These are phyloP conservation scores for Bombus confusus DNA, from an alignment of 1,140 invertebrate genomes.

Conservation along the genomic window DNA sequence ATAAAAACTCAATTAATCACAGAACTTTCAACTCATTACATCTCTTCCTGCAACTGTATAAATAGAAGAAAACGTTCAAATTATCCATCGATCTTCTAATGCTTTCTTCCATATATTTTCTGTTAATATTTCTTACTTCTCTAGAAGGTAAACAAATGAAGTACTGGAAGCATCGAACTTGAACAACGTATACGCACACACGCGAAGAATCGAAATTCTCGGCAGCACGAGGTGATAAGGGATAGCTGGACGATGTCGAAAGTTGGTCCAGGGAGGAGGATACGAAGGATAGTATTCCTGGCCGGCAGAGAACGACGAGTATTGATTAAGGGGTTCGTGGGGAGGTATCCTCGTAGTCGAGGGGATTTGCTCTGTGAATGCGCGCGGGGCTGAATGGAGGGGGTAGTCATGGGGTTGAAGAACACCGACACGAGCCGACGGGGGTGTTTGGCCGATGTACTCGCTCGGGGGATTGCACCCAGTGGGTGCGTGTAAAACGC, in stretches of 20 bases:
- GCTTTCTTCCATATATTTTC: not conserved
- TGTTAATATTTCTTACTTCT: not conserved
- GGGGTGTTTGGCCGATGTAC: constrained; percentile 33
- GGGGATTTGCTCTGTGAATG: constrained; percentile 62
- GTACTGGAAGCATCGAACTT: too few species aligned
- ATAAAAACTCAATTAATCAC: not conserved
- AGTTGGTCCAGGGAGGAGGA: constrained; percentile 60
- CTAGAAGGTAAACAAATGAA: not conserved
- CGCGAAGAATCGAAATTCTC: not conserved
- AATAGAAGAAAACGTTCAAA: not conserved
- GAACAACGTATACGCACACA: not conserved
- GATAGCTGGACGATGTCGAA: constrained; percentile 14
- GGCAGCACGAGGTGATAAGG: not conserved
- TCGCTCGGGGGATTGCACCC: constrained; percentile 9
- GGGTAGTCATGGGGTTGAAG: constrained; percentile 32
- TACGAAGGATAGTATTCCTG: constrained; percentile 52
- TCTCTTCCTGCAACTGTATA: not conserved
- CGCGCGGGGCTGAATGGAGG: constrained; percentile 44
- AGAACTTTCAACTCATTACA: not conserved
- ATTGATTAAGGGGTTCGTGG: constrained; percentile 69
- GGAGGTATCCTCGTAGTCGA: constrained; percentile 55
- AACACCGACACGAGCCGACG: constrained; percentile 5
- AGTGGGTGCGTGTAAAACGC: constrained; percentile 46
- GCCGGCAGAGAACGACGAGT: constrained; percentile 63
- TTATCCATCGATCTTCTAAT: not conserved